Base-by-base conservation (phyloP, 30 jellyfish, hydroid and myxozoan species). In the Aurelia sp. region DNA sequence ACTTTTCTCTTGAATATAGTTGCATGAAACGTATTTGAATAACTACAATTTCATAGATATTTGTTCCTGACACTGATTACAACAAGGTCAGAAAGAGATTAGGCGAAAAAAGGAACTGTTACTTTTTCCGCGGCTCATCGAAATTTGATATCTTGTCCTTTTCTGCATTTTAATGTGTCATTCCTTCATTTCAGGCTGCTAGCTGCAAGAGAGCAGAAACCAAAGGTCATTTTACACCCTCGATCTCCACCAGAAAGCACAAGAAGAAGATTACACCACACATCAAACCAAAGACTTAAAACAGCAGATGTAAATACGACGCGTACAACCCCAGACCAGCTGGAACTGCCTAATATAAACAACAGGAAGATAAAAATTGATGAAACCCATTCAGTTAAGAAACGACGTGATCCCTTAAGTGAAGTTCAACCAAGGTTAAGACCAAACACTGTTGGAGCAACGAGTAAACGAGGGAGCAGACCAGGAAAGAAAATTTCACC, bases 171-270 rank as follows among this genome's bases (percentile, higher is more conserved):
- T 17, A 0, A 47, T 27, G 33, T 17, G 13, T 62, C 31, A 6
- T 40, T 21, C 22, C 9, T 59, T 33, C 62, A 13, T 62, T 12
- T 35, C 51, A 82, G 92, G 50, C 67, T 82, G 27, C 41, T 82
- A 53, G 74, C 79, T 11, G 85, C 85, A 11, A 71, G 85, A 13
- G 92, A 82, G 44, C 59, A 77, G 21, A 82, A 71, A 41, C 92
- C 71, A 9, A 71, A 71, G 61, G 76, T 70, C 35, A 37, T 47
- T 35, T 13, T 82, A 20, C 85, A 72, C 11, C 92, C 66, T 37
- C 85, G 79, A 6, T 37, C 71, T 35, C 73, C 67, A 13, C 50
- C 61, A 1, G 76, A 59, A 4, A 19, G 80, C 35, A 27, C 79
- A 0, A 59, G 82, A 37, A 81, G 83, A 15, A 82, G 31, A 21